phyloP scores from a whole-genome alignment of 2,797 vertebrate genomes.

The Gymnopithys bicolor region DNA sequence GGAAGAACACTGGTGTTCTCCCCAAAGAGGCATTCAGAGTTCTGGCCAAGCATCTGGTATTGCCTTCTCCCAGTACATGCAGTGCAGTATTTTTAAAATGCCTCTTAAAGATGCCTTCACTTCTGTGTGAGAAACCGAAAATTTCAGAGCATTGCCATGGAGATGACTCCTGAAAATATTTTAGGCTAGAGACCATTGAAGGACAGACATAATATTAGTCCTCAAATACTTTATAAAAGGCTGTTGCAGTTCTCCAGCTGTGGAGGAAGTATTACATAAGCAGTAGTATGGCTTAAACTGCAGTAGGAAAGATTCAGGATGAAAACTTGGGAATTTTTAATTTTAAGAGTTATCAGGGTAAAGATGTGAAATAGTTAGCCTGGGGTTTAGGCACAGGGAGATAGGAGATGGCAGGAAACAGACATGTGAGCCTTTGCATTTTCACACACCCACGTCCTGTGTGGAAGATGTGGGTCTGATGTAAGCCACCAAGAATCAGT shows the following conservation, averaged over 20 bases:
- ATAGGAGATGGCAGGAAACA: neutral
- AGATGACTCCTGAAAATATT: neutral
- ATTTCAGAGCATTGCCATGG: accelerated
- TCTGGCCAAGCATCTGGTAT: neutral
- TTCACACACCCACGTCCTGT: neutral
- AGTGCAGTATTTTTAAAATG: neutral
- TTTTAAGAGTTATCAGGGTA: neutral
- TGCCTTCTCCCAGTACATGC: neutral
- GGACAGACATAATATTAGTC: neutral
- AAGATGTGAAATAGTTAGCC: neutral
- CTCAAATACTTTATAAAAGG: neutral
- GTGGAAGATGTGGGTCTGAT: neutral
- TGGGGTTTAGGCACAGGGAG: neutral
- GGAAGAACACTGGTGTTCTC: neutral
- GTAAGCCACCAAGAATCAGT: neutral
- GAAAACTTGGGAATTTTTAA: neutral
- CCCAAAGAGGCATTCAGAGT: neutral
- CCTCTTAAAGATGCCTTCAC: neutral
- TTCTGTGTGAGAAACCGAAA: neutral
- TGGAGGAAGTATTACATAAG: neutral
- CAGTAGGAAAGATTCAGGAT: neutral
- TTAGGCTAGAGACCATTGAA: neutral
- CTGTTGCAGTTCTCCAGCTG: neutral
- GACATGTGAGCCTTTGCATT: neutral
- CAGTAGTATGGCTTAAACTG: neutral